Conservation (phyloP, 2,113 vertebrate genomes). For the Eudyptes chrysolophus region DNA sequence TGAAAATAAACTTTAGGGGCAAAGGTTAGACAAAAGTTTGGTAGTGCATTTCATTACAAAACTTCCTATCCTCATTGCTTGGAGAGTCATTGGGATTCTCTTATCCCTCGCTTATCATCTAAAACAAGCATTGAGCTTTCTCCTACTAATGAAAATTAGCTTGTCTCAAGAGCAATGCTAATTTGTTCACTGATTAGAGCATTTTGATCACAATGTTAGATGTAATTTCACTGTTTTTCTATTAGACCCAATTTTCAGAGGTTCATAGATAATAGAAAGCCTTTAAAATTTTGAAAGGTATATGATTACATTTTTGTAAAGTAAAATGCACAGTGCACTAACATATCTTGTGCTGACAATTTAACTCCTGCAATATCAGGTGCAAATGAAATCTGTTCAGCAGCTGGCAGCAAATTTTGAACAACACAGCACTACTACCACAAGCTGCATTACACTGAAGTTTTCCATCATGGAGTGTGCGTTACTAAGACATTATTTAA, state of each 20-base stretch:
- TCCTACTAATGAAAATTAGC: background rate
- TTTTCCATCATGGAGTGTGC: background rate
- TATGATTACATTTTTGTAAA: background rate
- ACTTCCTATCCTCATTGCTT: background rate
- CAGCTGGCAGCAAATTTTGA: background rate
- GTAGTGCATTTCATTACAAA: background rate
- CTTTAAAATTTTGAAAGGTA: background rate
- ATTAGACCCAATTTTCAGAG: background rate
- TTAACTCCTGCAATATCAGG: background rate
- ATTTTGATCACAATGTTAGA: background rate
- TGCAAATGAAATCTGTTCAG: background rate
- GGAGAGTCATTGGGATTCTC: background rate
- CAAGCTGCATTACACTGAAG: background rate
- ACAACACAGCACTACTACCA: background rate
- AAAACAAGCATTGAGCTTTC: background rate
- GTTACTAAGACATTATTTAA: conserved; percentile 4
- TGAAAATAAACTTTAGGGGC: background rate
- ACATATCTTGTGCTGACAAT: background rate
- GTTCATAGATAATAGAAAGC: background rate
- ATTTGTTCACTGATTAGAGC: background rate
- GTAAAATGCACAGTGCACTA: background rate
- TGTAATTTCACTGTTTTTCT: background rate
- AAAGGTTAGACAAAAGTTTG: background rate
- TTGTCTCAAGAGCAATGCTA: background rate
- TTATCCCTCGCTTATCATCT: background rate